phyloP scores from a whole-genome alignment of 2,113 vertebrate species.

The Emydocephalus ijimae region DNA sequence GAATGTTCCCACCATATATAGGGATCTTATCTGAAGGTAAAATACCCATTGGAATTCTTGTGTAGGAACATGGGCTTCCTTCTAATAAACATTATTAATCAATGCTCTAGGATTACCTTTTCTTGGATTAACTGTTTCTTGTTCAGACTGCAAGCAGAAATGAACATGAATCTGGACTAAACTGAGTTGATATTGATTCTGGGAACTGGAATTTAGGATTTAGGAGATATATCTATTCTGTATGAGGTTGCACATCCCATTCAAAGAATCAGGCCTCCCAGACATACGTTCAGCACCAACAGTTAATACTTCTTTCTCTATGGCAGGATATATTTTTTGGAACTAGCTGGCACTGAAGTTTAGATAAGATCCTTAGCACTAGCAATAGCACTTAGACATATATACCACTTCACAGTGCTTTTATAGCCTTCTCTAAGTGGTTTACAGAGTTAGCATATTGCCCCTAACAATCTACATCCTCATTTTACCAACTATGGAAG shows the following conservation, averaged over 20 bases:
- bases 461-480: too few species aligned
- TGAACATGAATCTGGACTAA: not conserved
- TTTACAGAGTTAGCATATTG: too few species aligned
- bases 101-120: not conserved
- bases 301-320: not conserved
- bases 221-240: not conserved
- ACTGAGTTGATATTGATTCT: not conserved
- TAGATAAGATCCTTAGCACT: not conserved
- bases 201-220: not conserved
- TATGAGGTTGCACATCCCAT: not conserved
- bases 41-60: not conserved
- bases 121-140: not conserved
- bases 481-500: too few species aligned
- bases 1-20: not conserved
- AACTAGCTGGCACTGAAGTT: not conserved
- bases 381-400: too few species aligned
- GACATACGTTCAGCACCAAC: not conserved
- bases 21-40: not conserved
- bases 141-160: not conserved
- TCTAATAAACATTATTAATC: not conserved
- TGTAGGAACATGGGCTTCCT: not conserved
- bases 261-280: not conserved
- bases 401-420: too few species aligned
- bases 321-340: not conserved
- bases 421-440: too few species aligned